Base-by-base conservation (phyloP, 2,888 invertebrate genomes). In the Acrocyrtus sp. region DNA sequence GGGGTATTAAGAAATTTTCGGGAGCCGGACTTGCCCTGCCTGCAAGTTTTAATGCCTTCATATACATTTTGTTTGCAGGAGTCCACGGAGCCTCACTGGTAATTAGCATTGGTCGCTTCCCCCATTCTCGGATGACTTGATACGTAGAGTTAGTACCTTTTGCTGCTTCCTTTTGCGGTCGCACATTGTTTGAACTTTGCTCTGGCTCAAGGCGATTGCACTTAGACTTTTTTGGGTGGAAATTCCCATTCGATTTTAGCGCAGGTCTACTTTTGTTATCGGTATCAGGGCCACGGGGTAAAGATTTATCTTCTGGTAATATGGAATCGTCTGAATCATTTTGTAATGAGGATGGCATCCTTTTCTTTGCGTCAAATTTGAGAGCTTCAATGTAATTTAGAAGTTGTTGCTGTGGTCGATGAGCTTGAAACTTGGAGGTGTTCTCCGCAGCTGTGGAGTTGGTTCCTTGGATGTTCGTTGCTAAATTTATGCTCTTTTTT, bases 21-120 rank as follows among this genome's bases (percentile, higher is more conserved):
- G 41, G 34, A 34, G 5, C 34, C 41, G 26, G 26, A n/a, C n/a
- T n/a, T n/a, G n/a, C n/a, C 2, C 41, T 58, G 6, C 8, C 45
- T 3, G 60, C 21, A 0, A 53, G 45, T 39, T 68, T 68, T 15
- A 68, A 10, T 26, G 68, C 60, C 3, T 43, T 68, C 22, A 43
- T 22, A 15, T 69, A 69, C 61, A 69, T 61, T 41, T 39, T 45
- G 21, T 69, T 69, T 48, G 61, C 15, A 3, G 47, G 69, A 1
- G 69, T 56, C 69, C 69, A 69, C 0, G 69, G 69, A 4, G 69
- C 61, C 26, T 69, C 69, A 17, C 61, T 69, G 34, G 53, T 54
- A 21, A 69, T 54, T 2, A 69, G 56, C 39, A 69, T 4, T 1
- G 69, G 69, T 4, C 56, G 26, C 53, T 56, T 69, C 0, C 69